Conservation (phyloP, 2,888 invertebrate genomes). For the Drosophila meridiana region DNA sequence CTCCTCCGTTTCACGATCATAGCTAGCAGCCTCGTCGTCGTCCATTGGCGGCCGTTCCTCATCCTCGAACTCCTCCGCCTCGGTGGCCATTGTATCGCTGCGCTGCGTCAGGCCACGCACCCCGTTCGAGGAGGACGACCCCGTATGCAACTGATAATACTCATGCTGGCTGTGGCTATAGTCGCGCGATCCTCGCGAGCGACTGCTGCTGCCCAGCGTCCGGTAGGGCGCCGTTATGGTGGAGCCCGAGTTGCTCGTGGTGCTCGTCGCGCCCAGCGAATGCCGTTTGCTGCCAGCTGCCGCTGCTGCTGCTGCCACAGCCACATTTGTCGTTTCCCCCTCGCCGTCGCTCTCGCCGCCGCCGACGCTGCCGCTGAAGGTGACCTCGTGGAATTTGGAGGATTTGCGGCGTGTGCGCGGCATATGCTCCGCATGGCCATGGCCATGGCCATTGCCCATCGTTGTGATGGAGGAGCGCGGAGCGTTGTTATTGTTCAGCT, state of each 20-base stretch:
- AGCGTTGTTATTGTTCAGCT: conserved; percentile 50
- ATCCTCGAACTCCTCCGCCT: conserved; percentile 72
- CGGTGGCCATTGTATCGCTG: conserved; percentile 74
- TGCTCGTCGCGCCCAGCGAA: conserved; percentile 68
- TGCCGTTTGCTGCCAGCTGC: conserved; percentile 50
- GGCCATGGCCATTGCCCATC: conserved; percentile 52
- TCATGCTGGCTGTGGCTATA: conserved; percentile 51
- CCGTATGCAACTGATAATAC: conserved; percentile 63
- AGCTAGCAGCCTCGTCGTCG: conserved; percentile 75
- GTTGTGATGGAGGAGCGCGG: conserved; percentile 60
- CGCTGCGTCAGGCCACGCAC: conserved; percentile 51
- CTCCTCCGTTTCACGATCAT: conserved; percentile 83
- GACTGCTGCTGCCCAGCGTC: conserved; percentile 49
- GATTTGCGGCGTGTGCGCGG: conserved; percentile 71
- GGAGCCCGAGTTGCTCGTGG: conserved; percentile 64
- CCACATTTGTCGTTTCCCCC: neutral
- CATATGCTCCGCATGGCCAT: conserved; percentile 31
- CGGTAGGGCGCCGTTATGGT: conserved; percentile 62
- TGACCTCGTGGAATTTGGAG: conserved; percentile 81
- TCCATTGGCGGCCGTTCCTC: conserved; percentile 64
- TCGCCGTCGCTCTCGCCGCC: conserved; percentile 76
- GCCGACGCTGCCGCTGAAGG: conserved; percentile 82
- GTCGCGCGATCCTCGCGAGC: conserved; percentile 61
- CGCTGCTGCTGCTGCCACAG: neutral
- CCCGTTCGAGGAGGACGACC: conserved; percentile 68